A percentile compares a stretch with the other conserved stretches of the same genome.
These are phyloP conservation scores for Orgyia antiqua DNA, from an alignment of 2,888 invertebrate species.

Conservation along the genomic window DNA sequence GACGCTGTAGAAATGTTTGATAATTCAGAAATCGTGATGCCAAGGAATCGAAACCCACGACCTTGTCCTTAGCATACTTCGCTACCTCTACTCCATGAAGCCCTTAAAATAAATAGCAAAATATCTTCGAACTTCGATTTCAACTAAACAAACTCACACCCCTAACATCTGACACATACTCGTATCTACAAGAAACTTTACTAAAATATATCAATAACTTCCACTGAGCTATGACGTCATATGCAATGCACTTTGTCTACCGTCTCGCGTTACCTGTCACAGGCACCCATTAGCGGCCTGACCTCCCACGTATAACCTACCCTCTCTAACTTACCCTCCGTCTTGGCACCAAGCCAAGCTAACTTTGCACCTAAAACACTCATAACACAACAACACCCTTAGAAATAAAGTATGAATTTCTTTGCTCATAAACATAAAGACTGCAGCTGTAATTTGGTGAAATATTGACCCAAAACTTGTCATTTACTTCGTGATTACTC, in stretches of 20 bases:
- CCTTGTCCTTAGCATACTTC: no score
- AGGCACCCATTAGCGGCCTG: conserved; percentile 65
- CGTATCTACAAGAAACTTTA: no score
- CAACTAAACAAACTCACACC: no score
- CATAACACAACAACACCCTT: conserved; percentile 12
- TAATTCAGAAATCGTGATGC: no score
- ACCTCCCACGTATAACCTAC: conserved; percentile 58
- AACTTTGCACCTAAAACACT: conserved; percentile 33
- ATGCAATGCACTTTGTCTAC: conserved; percentile 68
- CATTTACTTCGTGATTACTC: conserved; percentile 68
- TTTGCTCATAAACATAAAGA: conserved; percentile 14
- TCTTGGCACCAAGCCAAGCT: conserved; percentile 47
- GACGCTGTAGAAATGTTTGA: no score
- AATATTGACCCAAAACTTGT: conserved; percentile 65
- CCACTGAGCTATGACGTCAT: conserved; percentile 31
- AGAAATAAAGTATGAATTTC: conserved; percentile 37
- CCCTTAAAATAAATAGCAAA: no score
- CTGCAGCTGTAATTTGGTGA: conserved; percentile 17
- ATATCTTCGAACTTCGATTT: no score
- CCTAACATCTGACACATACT: no score
- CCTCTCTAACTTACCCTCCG: conserved; percentile 59
- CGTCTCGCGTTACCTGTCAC: conserved; percentile 72
- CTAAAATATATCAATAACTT: conserved; percentile 26
- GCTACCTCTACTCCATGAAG: no score
- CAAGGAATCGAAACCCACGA: no score